These are phyloP conservation scores for Petrosia ficiformis DNA, from an alignment of 37 sponge, comb jelly and placozoan species.

Conservation along the genomic window DNA sequence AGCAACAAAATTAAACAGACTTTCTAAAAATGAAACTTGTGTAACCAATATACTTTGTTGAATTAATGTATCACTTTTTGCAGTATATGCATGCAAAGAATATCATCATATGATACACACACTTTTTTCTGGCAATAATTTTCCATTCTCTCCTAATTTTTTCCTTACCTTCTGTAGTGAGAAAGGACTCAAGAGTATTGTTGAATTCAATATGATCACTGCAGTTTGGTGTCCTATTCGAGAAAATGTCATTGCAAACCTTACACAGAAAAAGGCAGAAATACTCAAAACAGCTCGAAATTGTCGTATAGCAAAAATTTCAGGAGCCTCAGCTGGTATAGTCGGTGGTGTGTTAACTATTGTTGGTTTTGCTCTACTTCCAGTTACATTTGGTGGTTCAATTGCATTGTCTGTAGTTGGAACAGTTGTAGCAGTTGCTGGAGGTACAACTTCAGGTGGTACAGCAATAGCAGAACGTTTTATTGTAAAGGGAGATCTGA, in stretches of 20 bases:
- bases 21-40: too few species aligned
- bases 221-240: neutral
- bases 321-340: neutral
- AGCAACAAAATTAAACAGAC: too few species aligned
- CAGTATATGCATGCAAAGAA: too few species aligned
- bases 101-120: too few species aligned
- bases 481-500: neutral
- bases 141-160: too few species aligned
- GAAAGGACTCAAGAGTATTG: too few species aligned
- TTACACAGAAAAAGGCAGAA: neutral
- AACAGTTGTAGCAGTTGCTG: neutral
- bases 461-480: neutral
- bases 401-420: neutral
- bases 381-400: neutral
- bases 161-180: too few species aligned
- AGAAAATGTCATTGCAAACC: neutral
- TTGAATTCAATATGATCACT: too few species aligned
- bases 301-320: neutral
- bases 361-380: neutral
- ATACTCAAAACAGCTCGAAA: neutral
- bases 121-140: too few species aligned
- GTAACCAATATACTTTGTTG: too few species aligned
- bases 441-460: neutral
- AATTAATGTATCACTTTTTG: too few species aligned
- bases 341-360: neutral